phyloP scores from a whole-genome alignment of 2,888 invertebrate genomes.

The Papilio protenor region DNA sequence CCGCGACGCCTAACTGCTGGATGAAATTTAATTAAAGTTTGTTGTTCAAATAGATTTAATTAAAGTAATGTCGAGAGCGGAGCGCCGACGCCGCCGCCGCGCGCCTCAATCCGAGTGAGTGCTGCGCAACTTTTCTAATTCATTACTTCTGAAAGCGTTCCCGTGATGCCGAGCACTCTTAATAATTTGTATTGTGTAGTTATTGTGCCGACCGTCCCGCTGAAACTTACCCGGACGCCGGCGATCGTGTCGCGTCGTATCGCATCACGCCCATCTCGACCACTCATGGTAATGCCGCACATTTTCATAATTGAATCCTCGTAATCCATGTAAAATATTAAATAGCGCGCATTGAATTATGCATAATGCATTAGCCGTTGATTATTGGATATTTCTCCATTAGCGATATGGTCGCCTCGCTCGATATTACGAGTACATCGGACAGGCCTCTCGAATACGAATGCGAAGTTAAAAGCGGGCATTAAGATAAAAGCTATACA shows the following conservation, averaged over 20 bases:
- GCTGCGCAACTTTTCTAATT: conserved; percentile 85
- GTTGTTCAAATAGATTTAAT: conserved; percentile 86
- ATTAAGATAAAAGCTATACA: conserved; percentile 81
- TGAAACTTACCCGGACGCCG: conserved; percentile 49
- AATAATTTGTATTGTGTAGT: conserved; percentile 84
- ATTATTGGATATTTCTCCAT: conserved; percentile 77
- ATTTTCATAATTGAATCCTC: conserved; percentile 43
- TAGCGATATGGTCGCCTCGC: conserved; percentile 70
- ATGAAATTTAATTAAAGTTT: conserved; percentile 86
- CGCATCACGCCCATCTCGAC: conserved; percentile 55
- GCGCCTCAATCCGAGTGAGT: conserved; percentile 83
- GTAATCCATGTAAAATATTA: conserved; percentile 60
- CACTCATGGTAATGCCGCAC: conserved; percentile 61
- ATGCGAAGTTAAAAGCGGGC: conserved; percentile 76
- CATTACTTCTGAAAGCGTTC: conserved; percentile 85
- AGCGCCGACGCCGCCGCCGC: conserved; percentile 69
- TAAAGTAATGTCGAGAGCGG: conserved; percentile 83
- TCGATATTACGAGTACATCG: conserved; percentile 68
- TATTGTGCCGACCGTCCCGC: conserved; percentile 63
- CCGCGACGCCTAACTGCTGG: conserved; percentile 84
- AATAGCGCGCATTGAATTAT: conserved; percentile 64
- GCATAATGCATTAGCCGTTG: conserved; percentile 69
- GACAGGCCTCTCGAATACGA: conserved; percentile 77
- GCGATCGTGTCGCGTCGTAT: conserved; percentile 36
- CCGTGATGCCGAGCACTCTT: conserved; percentile 83